phyloP scores from a whole-genome alignment of 1,140 invertebrate genomes.

The Chionoecetes opilio region DNA sequence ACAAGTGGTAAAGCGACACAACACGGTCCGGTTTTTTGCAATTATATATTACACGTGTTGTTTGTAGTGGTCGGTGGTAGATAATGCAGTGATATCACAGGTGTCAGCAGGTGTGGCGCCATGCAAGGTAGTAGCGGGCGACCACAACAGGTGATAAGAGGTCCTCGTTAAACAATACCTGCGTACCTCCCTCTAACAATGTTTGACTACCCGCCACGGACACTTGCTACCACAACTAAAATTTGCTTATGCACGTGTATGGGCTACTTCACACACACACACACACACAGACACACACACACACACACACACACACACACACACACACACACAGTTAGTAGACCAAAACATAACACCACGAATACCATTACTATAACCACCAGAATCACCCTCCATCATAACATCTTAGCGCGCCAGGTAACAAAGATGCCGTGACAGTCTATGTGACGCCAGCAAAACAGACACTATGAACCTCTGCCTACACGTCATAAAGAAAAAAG shows the following conservation, averaged over 20 bases:
- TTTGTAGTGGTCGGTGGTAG: background rate
- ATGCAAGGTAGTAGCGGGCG: background rate
- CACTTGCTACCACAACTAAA: too few relatives aligned
- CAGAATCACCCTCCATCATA: background rate
- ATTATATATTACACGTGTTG: background rate
- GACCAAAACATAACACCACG: too few relatives aligned
- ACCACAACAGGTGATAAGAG: slow-evolving; percentile 6
- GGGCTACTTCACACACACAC: too few relatives aligned
- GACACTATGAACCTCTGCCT: background rate
- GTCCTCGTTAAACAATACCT: background rate
- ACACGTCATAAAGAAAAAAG: too few relatives aligned
- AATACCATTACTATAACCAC: background rate
- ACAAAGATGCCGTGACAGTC: background rate
- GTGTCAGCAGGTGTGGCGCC: background rate
- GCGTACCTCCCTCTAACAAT: background rate
- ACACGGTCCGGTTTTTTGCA: background rate
- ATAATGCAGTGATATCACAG: background rate
- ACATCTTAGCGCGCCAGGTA: background rate
- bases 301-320: too few relatives aligned
- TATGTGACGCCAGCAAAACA: background rate
- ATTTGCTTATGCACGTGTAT: too few relatives aligned
- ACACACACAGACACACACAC: too few relatives aligned
- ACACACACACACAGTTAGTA: too few relatives aligned
- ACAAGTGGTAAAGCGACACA: background rate
- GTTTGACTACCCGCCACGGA: background rate